phyloP scores from a whole-genome alignment of 2,888 invertebrate species.

The Cosmia pyralina region DNA sequence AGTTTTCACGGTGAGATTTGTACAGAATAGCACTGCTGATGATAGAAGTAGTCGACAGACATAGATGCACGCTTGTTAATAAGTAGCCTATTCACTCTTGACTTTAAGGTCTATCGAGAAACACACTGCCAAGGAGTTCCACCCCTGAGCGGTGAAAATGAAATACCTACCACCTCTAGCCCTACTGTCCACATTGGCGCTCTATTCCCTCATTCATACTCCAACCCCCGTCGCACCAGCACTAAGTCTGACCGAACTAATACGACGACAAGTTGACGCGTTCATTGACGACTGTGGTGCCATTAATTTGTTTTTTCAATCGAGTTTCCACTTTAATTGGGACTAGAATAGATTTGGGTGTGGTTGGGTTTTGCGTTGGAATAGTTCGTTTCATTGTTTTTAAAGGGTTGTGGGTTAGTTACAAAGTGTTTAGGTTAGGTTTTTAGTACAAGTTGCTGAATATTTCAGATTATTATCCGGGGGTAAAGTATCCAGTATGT shows the following conservation, averaged over 20 bases:
- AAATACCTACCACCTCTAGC: background rate
- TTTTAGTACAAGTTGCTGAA: background rate
- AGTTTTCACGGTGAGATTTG: too few relatives aligned
- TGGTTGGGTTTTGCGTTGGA: constrained; percentile 9
- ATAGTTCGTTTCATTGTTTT: constrained; percentile 4
- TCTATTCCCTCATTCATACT: constrained; percentile 39
- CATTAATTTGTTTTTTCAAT: constrained; percentile 57
- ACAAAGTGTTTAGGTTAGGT: background rate
- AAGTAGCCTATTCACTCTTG: too few relatives aligned
- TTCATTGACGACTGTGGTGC: constrained; percentile 47
- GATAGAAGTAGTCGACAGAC: too few relatives aligned
- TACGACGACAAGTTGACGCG: constrained; percentile 52
- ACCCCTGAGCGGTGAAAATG: background rate
- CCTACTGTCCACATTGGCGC: background rate
- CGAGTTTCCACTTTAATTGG: constrained; percentile 43
- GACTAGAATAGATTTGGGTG: constrained; percentile 35
- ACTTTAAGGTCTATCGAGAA: too few relatives aligned
- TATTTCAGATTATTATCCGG: background rate
- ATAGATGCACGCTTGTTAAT: too few relatives aligned
- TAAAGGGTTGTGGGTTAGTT: background rate
- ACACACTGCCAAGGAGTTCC: background rate
- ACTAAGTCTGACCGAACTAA: constrained; percentile 40
- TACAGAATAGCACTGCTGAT: too few relatives aligned
- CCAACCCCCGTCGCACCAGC: background rate
- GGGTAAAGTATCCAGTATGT: background rate